phyloP scores from a whole-genome alignment of 2,113 vertebrate genomes.

The Probosciger aterrimus region DNA sequence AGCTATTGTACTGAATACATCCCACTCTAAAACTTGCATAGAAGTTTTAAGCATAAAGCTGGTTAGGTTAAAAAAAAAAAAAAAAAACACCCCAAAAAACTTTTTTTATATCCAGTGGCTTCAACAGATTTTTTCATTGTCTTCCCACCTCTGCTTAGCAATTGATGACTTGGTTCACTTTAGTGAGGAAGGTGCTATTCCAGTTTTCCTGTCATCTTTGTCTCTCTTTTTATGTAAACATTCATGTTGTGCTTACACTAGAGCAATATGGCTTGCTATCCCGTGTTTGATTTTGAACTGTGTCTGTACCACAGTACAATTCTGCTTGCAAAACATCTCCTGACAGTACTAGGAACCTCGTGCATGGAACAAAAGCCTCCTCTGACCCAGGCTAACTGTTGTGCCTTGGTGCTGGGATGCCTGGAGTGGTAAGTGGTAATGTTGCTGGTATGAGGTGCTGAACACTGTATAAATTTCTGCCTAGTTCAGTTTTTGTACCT shows the following conservation, averaged over 20 bases:
- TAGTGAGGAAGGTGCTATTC: background rate
- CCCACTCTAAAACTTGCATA: background rate
- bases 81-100: too few species aligned
- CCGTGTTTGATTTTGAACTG: background rate
- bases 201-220: background rate
- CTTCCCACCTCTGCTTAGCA: background rate
- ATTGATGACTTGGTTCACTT: background rate
- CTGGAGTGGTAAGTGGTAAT: background rate
- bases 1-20: background rate
- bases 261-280: background rate
- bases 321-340: background rate
- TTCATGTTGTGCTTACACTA: background rate
- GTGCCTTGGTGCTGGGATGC: background rate
- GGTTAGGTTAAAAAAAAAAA: background rate
- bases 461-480: background rate
- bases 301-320: background rate
- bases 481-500: background rate
- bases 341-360: background rate
- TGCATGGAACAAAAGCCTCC: background rate
- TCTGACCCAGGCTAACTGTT: background rate
- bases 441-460: background rate
- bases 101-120: background rate
- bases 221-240: background rate
- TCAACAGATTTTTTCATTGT: background rate
- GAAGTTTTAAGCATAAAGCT: background rate